Conservation (phyloP, 2,888 invertebrate genomes). For the Synanthedon vespiformis region DNA sequence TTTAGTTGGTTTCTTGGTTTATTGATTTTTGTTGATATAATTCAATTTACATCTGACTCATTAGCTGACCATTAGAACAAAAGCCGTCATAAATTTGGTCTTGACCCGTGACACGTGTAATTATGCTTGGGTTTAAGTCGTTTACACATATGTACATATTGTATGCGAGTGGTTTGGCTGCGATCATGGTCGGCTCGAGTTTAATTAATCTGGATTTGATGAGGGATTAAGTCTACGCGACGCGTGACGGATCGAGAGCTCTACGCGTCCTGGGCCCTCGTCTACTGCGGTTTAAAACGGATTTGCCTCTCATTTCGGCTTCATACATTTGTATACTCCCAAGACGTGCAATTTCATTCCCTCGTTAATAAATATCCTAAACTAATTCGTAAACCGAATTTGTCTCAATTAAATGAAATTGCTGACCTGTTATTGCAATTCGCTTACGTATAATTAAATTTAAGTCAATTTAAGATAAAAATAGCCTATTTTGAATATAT, state of each 20-base stretch:
- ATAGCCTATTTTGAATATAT: too few species aligned
- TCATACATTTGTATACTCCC: slow-evolving; percentile 51
- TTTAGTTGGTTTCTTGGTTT: too few species aligned
- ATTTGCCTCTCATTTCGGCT: slow-evolving; percentile 52
- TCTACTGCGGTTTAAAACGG: slow-evolving; percentile 58
- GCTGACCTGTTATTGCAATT: neutral
- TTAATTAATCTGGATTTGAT: slow-evolving; percentile 69
- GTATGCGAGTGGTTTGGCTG: slow-evolving; percentile 38
- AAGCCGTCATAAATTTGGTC: neutral
- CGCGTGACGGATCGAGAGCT: slow-evolving; percentile 64
- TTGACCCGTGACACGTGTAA: neutral
- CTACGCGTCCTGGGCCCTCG: slow-evolving; percentile 26
- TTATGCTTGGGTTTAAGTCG: neutral
- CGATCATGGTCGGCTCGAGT: slow-evolving; percentile 47
- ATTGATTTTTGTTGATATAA: too few species aligned
- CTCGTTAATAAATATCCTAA: slow-evolving; percentile 4
- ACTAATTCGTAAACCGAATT: neutral
- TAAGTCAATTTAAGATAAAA: slow-evolving; percentile 1
- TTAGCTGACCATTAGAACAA: too few species aligned
- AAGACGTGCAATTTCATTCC: slow-evolving; percentile 30
- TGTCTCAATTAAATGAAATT: neutral
- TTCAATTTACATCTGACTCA: too few species aligned
- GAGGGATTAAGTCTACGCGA: slow-evolving; percentile 61
- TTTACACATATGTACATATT: slow-evolving; percentile 23
- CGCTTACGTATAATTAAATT: too few species aligned